Evolutionary conservation across 2,888 invertebrate species (phyloP).

Genomic region (Nasonia oneida): DNA sequence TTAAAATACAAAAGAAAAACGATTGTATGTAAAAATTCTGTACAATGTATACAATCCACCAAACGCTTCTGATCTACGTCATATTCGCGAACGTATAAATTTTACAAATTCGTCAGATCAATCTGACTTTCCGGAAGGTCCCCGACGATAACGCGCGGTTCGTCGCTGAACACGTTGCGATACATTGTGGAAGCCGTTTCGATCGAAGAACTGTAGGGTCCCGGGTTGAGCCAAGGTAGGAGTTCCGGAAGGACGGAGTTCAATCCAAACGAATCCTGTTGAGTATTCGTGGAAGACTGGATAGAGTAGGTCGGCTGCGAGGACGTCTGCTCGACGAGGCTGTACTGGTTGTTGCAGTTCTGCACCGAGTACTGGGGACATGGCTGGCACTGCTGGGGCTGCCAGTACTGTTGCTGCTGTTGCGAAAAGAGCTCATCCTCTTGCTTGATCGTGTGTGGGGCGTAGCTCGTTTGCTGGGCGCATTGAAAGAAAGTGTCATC

Average conservation of each 20-base stretch:
- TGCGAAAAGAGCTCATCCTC: not conserved
- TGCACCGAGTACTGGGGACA: not conserved
- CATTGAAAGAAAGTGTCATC: not conserved
- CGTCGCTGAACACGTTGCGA: too few relatives aligned
- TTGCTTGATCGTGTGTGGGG: not conserved
- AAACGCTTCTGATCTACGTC: not conserved
- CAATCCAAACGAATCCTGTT: not conserved
- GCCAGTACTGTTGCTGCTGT: conserved; percentile 26
- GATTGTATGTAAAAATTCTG: too few relatives aligned
- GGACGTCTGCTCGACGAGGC: not conserved
- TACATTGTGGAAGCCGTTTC: not conserved
- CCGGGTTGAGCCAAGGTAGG: conserved; percentile 5
- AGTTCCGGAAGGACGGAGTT: conserved; percentile 10
- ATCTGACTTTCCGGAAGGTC: not conserved
- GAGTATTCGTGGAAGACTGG: not conserved
- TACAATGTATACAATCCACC: too few relatives aligned
- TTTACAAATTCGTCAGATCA: conserved; percentile 26
- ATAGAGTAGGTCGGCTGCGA: not conserved
- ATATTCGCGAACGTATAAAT: not conserved
- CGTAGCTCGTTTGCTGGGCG: not conserved
- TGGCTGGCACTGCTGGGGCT: not conserved
- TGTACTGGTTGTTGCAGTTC: not conserved
- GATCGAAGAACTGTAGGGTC: not conserved
- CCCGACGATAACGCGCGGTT: not conserved
- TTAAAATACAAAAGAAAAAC: too few relatives aligned